phyloP scores from a whole-genome alignment of 2,888 invertebrate genomes.

The Tenodera sinensis region DNA sequence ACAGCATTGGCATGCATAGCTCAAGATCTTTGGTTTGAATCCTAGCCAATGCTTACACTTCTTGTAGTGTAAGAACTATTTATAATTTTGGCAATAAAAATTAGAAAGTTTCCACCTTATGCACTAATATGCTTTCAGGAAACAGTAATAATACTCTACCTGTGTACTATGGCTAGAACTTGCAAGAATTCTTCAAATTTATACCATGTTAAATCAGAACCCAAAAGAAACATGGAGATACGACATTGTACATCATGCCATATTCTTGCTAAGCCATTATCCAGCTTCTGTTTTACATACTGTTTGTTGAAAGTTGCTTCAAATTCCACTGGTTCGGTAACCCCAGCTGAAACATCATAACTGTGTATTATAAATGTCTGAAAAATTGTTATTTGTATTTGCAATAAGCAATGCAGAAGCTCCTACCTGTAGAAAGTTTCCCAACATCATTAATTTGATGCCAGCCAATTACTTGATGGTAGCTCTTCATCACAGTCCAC shows the following conservation, averaged over 20 bases:
- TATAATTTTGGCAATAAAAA: too few relatives aligned
- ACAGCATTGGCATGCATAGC: too few relatives aligned
- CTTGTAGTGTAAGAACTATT: too few relatives aligned
- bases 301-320: conserved; percentile 67
- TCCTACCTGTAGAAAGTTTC: conserved; percentile 26
- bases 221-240: conserved; percentile 75
- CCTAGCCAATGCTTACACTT: too few relatives aligned
- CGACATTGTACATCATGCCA: conserved; percentile 95
- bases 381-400: conserved; percentile 1
- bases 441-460: conserved; percentile 53
- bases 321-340: conserved; percentile 44
- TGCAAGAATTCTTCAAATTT: conserved; percentile 94
- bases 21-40: too few relatives aligned
- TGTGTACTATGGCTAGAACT: conserved; percentile 80
- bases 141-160: conserved; percentile 42
- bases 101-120: too few relatives aligned
- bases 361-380: not conserved
- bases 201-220: conserved; percentile 76
- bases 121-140: too few relatives aligned
- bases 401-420: conserved; percentile 44
- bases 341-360: conserved; percentile 17
- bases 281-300: conserved; percentile 83
- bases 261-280: conserved; percentile 78
- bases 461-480: conserved; percentile 74
- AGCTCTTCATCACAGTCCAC: conserved; percentile 76